Conservation (phyloP, 2,888 invertebrate species). For the Ischnura elegans region DNA sequence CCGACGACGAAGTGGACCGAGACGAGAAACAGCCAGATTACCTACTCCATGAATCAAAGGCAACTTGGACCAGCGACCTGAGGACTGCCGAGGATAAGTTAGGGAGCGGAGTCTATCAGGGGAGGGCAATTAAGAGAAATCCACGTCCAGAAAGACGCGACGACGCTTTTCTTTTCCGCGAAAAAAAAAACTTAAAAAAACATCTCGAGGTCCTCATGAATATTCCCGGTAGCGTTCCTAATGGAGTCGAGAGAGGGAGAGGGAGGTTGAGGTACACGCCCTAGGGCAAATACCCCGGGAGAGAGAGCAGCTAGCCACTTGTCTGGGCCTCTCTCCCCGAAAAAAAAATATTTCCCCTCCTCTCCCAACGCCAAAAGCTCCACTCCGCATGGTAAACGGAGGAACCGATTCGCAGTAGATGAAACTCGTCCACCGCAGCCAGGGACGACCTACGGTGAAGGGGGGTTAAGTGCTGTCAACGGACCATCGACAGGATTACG, state of each 20-base stretch:
- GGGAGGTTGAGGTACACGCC: background rate
- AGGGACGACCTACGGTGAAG: background rate
- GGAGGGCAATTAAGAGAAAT: background rate
- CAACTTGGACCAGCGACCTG: background rate
- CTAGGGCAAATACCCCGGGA: background rate
- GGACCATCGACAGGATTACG: background rate
- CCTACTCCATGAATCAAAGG: background rate
- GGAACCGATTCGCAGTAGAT: background rate
- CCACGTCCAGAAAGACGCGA: background rate
- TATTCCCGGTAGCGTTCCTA: background rate
- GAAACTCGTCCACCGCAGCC: background rate
- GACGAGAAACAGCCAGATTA: background rate
- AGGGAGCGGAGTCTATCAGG: background rate
- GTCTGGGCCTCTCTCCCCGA: background rate
- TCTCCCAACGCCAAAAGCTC: background rate
- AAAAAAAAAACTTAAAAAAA: background rate
- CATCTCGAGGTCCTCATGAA: background rate
- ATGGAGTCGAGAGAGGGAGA: background rate
- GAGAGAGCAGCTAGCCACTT: background rate
- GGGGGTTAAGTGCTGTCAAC: conserved; percentile 5
- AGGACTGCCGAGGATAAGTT: background rate
- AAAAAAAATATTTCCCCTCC: background rate
- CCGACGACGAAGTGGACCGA: background rate
- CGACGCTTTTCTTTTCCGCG: background rate
- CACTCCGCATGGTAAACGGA: background rate